Evolutionary conservation across 2,888 invertebrate genomes (phyloP).

Genomic region (Phorcus lineatus): DNA sequence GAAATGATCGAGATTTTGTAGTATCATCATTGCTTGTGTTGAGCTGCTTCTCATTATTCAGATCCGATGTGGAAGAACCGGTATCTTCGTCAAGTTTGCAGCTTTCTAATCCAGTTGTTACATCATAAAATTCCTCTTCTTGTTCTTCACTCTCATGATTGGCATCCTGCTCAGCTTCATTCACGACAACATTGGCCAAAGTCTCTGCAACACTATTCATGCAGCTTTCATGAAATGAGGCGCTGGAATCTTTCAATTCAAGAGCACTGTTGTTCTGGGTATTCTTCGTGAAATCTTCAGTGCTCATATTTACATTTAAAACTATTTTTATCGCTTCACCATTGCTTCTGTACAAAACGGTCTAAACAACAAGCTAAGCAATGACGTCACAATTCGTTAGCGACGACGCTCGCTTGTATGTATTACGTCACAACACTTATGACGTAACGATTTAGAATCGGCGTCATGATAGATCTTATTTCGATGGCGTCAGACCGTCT

Average conservation of each 20-base stretch:
- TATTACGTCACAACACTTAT: too few species aligned
- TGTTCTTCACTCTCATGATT: background rate
- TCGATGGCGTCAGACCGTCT: too few species aligned
- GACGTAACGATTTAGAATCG: too few species aligned
- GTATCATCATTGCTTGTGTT: background rate
- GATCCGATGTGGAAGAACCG: background rate
- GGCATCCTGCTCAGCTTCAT: background rate
- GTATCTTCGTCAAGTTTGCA: background rate
- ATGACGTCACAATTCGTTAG: too few species aligned
- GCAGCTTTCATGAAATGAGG: background rate
- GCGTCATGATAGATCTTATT: too few species aligned
- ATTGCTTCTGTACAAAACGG: too few species aligned
- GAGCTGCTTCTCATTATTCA: background rate
- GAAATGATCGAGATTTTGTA: background rate
- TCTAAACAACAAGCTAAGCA: too few species aligned
- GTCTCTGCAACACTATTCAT: background rate
- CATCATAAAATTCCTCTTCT: slow-evolving; percentile 3
- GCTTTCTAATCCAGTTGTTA: background rate
- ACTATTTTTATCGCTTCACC: too few species aligned
- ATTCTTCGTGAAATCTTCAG: background rate
- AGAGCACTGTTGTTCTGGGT: background rate
- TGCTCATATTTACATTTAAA: too few species aligned
- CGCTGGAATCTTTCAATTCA: background rate
- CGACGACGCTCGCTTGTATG: too few species aligned
- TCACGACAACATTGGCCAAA: background rate